Evolutionary conservation across 2,113 vertebrate genomes (phyloP).

Genomic region (Sminthopsis crassicaudata): DNA sequence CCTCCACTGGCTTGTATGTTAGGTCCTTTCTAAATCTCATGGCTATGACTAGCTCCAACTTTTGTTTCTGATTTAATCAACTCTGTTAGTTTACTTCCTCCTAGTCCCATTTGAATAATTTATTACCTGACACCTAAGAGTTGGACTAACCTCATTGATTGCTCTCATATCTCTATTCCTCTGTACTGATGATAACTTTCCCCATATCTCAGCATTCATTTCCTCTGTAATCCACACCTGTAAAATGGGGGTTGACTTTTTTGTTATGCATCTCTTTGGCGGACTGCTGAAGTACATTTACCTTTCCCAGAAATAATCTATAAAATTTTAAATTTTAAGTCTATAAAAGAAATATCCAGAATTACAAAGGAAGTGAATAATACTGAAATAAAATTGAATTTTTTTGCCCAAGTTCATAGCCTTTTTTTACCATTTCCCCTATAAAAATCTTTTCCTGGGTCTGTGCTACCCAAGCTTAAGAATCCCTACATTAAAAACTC

Average conservation of each 20-base stretch:
- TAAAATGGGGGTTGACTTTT: background rate
- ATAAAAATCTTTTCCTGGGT: background rate
- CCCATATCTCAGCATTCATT: background rate
- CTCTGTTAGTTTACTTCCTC: background rate
- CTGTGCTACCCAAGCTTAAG: background rate
- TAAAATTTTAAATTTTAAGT: background rate
- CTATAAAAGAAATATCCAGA: background rate
- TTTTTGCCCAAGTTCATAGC: background rate
- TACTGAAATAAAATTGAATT: background rate
- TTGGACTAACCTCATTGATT: background rate
- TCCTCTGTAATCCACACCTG: background rate
- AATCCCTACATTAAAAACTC: background rate
- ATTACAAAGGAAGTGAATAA: background rate
- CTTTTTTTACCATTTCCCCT: background rate
- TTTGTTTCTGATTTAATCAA: background rate
- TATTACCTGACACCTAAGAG: background rate
- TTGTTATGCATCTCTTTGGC: background rate
- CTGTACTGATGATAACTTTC: background rate
- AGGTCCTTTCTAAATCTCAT: background rate
- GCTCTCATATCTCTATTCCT: background rate
- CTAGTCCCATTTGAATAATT: background rate
- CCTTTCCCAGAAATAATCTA: background rate
- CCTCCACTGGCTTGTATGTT: background rate
- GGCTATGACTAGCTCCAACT: background rate
- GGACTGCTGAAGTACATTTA: background rate